Base-by-base conservation (phyloP, 2,888 invertebrate genomes). In the Agrochola litura region DNA sequence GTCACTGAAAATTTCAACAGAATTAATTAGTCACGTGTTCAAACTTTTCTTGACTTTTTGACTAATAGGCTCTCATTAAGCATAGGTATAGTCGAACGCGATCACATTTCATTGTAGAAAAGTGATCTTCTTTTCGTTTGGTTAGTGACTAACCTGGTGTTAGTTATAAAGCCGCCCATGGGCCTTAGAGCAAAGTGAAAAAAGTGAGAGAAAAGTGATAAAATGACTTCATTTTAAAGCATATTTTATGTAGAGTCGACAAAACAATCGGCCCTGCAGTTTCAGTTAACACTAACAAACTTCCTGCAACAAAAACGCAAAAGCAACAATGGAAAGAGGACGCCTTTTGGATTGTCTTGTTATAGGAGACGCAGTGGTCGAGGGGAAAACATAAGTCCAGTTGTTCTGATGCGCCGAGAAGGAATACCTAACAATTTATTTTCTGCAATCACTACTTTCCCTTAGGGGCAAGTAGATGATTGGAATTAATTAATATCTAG, bases 1-100 rank as follows among this genome's bases (percentile, higher is more conserved):
- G 96, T 96, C 83, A 95, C 97, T 97, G 94, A 67, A 94, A 88
- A 56, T 72, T 25, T 52, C 12, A 54, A 80, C 8, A 25, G 0
- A 54, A 37, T 52, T n/a, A 5, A 41, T 76, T 30, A 58, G 30
- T 72, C 30, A 19, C 10, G 6, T 30, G 25, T 54, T 71, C 46
- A 49, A 71, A 2, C 16, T 49, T 25, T 46, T 12, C 10, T 43
- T 43, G 2, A 2, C 0, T 19, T 41, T 41, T 72, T 54, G 9
- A 43, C 37, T n/a, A 68, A 22, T 22, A 22, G 8, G 6, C 9
- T 68, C 9, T 22, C 9, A 41, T 30, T 65, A 14, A 65, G 14
- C 46, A 46, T 19, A n/a, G 16, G n/a, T 49, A 70, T 16, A 71
- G 30, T 71, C 9, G 8, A 46, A 37, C 37, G 3, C 37, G 5